A percentile compares a stretch with the other conserved stretches of the same genome.
phyloP scores from a whole-genome alignment of 2,888 invertebrate species.

The Drosophila subquinaria region DNA sequence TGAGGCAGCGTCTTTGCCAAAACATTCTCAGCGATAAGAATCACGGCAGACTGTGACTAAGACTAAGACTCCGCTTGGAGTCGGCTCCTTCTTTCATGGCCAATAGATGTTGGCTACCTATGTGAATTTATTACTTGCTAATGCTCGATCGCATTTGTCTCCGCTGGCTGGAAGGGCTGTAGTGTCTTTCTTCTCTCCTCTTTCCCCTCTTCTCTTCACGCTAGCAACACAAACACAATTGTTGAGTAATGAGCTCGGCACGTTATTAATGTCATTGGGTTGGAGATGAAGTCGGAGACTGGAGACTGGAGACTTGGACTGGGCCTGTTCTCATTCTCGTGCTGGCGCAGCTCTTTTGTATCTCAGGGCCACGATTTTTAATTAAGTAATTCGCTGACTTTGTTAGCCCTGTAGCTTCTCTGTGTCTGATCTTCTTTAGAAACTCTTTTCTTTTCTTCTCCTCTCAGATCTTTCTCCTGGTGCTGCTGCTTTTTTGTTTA shows the following conservation, averaged over 20 bases:
- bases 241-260: slow-evolving; percentile 80
- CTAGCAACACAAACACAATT: slow-evolving; percentile 59
- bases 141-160: slow-evolving; percentile 79
- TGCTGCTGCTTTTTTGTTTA: slow-evolving; percentile 54
- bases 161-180: slow-evolving; percentile 43
- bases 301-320: slow-evolving; percentile 29
- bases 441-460: slow-evolving; percentile 23
- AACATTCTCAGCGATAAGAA: slow-evolving; percentile 63
- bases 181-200: not conserved
- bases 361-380: slow-evolving; percentile 82
- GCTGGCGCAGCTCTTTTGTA: slow-evolving; percentile 43
- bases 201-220: not conserved
- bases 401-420: slow-evolving; percentile 72
- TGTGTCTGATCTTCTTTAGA: slow-evolving; percentile 47
- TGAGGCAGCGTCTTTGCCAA: slow-evolving; percentile 55
- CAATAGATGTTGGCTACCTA: slow-evolving; percentile 61
- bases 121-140: slow-evolving; percentile 83
- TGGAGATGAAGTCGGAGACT: slow-evolving; percentile 6
- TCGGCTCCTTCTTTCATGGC: slow-evolving; percentile 60
- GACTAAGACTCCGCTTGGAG: slow-evolving; percentile 26
- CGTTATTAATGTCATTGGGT: slow-evolving; percentile 77
- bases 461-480: slow-evolving; percentile 13
- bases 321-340: slow-evolving; percentile 32
- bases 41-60: slow-evolving; percentile 19
- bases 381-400: slow-evolving; percentile 84